A percentile compares a stretch with the other conserved stretches of the same genome.
Evolutionary conservation across 2,888 invertebrate species (phyloP).

Genomic region (Thecophora atra): DNA sequence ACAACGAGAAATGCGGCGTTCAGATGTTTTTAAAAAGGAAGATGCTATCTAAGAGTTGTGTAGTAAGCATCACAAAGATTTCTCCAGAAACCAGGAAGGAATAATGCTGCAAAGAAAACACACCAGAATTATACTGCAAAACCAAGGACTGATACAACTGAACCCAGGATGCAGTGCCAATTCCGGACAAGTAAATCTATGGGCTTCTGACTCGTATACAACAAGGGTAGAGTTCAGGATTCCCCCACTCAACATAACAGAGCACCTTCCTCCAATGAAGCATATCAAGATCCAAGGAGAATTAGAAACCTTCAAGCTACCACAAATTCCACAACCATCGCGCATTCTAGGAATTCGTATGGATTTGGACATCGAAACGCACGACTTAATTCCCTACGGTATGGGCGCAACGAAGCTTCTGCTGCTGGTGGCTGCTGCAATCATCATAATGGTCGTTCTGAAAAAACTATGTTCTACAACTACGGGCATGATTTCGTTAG

Average conservation of each 20-base stretch:
- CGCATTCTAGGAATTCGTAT: not conserved
- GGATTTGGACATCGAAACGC: not conserved
- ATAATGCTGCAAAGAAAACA: not conserved
- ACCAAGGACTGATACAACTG: slow-evolving; percentile 4
- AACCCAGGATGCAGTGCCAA: slow-evolving; percentile 13
- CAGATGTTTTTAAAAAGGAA: not conserved
- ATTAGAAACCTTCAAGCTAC: not conserved
- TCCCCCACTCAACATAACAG: not conserved
- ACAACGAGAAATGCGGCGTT: not conserved
- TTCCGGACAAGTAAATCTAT: slow-evolving; percentile 1
- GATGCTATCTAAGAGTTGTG: not conserved
- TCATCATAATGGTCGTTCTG: not conserved
- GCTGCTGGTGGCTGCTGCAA: not conserved
- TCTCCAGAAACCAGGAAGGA: not conserved
- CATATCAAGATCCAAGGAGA: not conserved
- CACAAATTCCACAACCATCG: not conserved
- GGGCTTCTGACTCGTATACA: not conserved
- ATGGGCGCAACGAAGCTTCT: not conserved
- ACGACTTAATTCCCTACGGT: not conserved
- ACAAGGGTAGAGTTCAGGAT: not conserved
- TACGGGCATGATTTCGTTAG: not conserved
- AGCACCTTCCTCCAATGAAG: not conserved
- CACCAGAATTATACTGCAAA: not conserved
- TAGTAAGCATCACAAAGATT: not conserved
- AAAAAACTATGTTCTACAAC: not conserved